phyloP scores from a whole-genome alignment of 2,888 invertebrate species.

The Acleris emargana region DNA sequence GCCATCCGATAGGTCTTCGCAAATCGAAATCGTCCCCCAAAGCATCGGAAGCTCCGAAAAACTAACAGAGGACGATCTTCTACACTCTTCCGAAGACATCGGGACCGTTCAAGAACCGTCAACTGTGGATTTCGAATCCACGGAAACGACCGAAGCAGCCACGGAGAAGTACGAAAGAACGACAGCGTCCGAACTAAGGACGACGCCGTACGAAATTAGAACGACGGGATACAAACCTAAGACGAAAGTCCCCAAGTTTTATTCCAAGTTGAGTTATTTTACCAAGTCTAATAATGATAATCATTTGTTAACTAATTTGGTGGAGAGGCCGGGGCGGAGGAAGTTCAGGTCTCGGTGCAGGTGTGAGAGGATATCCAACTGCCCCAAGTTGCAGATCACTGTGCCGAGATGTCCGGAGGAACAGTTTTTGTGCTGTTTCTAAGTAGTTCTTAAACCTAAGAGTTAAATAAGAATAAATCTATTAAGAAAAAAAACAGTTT shows the following conservation, averaged over 20 bases:
- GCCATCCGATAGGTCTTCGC: slow-evolving; percentile 45
- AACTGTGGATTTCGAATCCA: not conserved
- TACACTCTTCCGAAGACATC: slow-evolving; percentile 11
- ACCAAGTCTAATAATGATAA: slow-evolving; percentile 48
- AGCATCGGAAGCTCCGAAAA: slow-evolving; percentile 41
- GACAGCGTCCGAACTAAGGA: slow-evolving; percentile 39
- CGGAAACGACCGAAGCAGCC: slow-evolving; percentile 16
- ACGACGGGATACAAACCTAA: slow-evolving; percentile 44
- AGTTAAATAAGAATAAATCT: not conserved
- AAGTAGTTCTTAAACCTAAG: slow-evolving; percentile 28
- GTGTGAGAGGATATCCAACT: slow-evolving; percentile 78
- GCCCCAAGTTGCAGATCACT: slow-evolving; percentile 75
- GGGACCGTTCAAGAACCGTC: slow-evolving; percentile 6
- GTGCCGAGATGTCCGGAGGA: slow-evolving; percentile 77
- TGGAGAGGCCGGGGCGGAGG: slow-evolving; percentile 57
- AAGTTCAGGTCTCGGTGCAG: slow-evolving; percentile 69
- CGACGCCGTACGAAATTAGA: slow-evolving; percentile 40
- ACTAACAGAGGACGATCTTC: not conserved
- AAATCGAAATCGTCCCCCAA: slow-evolving; percentile 57
- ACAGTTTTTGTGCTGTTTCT: slow-evolving; percentile 77
- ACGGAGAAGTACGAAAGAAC: slow-evolving; percentile 4
- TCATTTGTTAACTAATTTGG: slow-evolving; percentile 56
- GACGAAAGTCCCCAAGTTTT: slow-evolving; percentile 49
- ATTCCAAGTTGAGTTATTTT: slow-evolving; percentile 66
- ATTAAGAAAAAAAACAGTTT: no score